Evolutionary conservation across 2,113 vertebrate species (phyloP), one percentile per base, ranked within the genome.

Genomic region (Eonycteris spelaea): DNA sequence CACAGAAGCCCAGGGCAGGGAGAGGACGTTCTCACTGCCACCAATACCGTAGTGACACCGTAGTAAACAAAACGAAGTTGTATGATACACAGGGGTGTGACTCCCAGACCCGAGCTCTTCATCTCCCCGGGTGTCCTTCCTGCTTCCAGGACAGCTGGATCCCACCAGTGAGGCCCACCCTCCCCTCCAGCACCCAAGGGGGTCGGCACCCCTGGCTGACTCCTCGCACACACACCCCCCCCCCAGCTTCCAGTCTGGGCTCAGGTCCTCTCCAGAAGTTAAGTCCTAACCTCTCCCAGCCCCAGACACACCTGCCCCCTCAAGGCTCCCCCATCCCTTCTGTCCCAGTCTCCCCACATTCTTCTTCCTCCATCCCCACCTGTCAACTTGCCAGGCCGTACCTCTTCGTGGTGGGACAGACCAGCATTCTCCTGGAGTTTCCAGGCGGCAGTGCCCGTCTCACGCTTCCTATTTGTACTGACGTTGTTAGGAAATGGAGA

Each of bases 401-500:
- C 97, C 96, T 96, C 84, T 48, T 13, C 0, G 11, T 0, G 59
- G 9, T 0, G 1, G n/a, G 84, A 10, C 45, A 26, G 24, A 22
- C 13, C 7, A 4, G 11, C 59, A 74, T 94, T n/a, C 78, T 84
- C 61, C 80, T 1, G 88, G 38, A 94, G 70, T 24, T 65, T 91
- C 71, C 35, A 21, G 71, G 26, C 43, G 5, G 78, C 75, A 2
- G 86, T 3, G 71, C n/a, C 73, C 18, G 30, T 28, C 8, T 7
- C 14, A 3, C 3, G 28, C 93, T 96, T 97, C 96, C 97, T 97
- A 90, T 80, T 90, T 48, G 55, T 48, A 75, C 79, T 80, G 92
- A 80, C 28, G 78, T 35, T 0, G n/a, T 92, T 73, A 95, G 96
- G 96, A 96, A 97, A 95, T 84, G 14, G 78, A 90, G 89, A 91